Conservation (phyloP, 1,140 invertebrate genomes). For the Paralvinella palmiformis region DNA sequence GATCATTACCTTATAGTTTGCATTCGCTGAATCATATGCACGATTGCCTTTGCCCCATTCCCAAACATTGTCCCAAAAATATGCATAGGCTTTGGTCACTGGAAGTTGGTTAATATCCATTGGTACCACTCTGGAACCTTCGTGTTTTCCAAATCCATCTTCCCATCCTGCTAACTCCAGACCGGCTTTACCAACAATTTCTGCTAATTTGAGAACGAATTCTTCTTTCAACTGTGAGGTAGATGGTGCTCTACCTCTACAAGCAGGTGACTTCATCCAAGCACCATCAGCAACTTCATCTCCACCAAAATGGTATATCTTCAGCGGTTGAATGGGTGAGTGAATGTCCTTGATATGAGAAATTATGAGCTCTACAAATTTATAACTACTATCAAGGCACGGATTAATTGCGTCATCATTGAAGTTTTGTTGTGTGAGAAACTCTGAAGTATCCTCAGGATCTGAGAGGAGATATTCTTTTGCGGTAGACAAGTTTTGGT, state of each 20-base stretch:
- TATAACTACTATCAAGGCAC: conserved; percentile 37
- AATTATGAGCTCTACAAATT: conserved; percentile 37
- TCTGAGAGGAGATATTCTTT: conserved; percentile 26
- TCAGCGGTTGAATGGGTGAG: conserved; percentile 29
- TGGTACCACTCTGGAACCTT: no score
- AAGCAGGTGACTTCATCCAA: conserved; percentile 32
- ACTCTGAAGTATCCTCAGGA: conserved; percentile 32
- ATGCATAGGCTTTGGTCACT: conserved; percentile 24
- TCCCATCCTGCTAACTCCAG: conserved; percentile 38
- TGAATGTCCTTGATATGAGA: conserved; percentile 6
- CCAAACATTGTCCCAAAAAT: conserved; percentile 41
- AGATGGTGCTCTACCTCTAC: neutral
- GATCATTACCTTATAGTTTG: conserved; percentile 35
- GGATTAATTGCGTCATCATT: conserved; percentile 43
- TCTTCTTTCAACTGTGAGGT: conserved; percentile 20
- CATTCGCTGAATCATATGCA: conserved; percentile 36
- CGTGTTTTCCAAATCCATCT: conserved; percentile 31
- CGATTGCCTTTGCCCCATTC: conserved; percentile 32
- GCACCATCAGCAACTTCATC: conserved; percentile 37
- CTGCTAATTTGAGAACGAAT: conserved; percentile 26
- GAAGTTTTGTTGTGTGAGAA: conserved; percentile 37
- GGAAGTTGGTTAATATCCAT: no score
- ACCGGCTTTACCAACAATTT: conserved; percentile 17
- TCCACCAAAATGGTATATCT: conserved; percentile 39
- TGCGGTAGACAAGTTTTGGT: neutral